Evolutionary conservation across 1,140 invertebrate genomes (phyloP), one percentile per base, ranked within the genome.

Genomic region (Drosophila littoralis): DNA sequence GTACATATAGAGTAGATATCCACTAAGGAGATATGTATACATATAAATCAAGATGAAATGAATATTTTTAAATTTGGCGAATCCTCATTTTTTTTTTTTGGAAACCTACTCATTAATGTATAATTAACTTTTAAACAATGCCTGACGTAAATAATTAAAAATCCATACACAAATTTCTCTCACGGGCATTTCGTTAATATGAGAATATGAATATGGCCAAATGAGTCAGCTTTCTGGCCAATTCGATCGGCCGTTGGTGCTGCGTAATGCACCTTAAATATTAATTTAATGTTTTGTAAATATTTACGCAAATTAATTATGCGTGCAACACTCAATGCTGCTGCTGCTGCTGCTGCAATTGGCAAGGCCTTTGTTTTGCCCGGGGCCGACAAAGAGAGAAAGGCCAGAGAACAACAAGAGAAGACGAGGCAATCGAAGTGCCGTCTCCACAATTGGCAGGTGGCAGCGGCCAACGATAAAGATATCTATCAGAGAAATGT

Each of bases 231-330:
- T 22, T 22, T 22, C 22, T 22, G 22, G 22, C 22, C 22, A 22
- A 22, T 22, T 22, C 63, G 76, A 63, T 68, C 43, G 42, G 57
- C 79, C 22, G 66, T 57, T 66, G 22, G 42, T 66, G 28, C 40
- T 67, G 50, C 68, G 58, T 72, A 64, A 80, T 35, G 58, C 82
- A 77, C 75, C 67, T 73, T 54, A 83, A 83, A 75, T 88, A 79
- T 67, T 66, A 84, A 84, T 75, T 85, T 52, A 58, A 76, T 71
- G 68, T 67, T 55, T 61, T 77, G 73, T 79, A 83, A 86, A 86
- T 88, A 86, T 86, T 86, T 82, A 79, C 79, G 77, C 59, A 77
- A 75, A 86, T 82, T 88, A 79, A 74, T 79, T 68, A 60, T 75
- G 40, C 32, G 51, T 45, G 50, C 63, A 72, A 59, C 43, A 28